Evolutionary conservation across 2,113 vertebrate species (phyloP).

Genomic region (Chloropsis cyanopogon): DNA sequence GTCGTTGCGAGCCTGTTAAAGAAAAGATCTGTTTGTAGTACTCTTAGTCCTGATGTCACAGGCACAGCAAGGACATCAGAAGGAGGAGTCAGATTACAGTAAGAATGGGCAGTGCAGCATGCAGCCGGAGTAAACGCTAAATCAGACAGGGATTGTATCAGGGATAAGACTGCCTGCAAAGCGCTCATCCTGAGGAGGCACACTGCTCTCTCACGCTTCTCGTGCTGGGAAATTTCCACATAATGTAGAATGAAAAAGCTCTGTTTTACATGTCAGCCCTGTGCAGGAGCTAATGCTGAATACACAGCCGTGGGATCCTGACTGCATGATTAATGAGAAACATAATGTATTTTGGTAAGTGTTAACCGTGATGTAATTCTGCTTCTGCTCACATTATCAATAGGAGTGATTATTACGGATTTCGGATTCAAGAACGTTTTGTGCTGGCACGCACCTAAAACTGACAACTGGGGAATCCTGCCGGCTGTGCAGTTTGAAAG

Average conservation of each 20-base stretch:
- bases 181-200: constrained; percentile 67
- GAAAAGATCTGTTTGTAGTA: constrained; percentile 73
- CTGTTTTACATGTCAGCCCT: constrained; percentile 63
- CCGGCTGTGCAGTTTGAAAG: constrained; percentile 48
- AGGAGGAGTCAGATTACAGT: constrained; percentile 87
- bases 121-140: constrained; percentile 73
- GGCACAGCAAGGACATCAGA: constrained; percentile 80
- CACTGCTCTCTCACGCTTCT: constrained; percentile 53
- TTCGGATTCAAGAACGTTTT: neutral
- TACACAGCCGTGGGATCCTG: constrained; percentile 79
- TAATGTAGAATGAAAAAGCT: constrained; percentile 79
- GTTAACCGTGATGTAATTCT: constrained; percentile 44
- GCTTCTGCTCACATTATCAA: constrained; percentile 35
- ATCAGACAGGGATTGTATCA: constrained; percentile 69
- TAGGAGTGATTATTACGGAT: constrained; percentile 40
- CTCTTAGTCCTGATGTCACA: constrained; percentile 80
- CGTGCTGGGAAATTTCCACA: constrained; percentile 70
- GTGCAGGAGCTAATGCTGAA: constrained; percentile 77
- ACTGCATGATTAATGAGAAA: constrained; percentile 87
- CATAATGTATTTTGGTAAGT: constrained; percentile 99
- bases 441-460: constrained; percentile 9
- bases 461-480: constrained; percentile 34
- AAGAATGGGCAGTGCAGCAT: constrained; percentile 79
- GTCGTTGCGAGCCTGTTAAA: neutral
- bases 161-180: constrained; percentile 66